phyloP scores from a whole-genome alignment of 2,888 invertebrate species.

The Tinea trinotella region DNA sequence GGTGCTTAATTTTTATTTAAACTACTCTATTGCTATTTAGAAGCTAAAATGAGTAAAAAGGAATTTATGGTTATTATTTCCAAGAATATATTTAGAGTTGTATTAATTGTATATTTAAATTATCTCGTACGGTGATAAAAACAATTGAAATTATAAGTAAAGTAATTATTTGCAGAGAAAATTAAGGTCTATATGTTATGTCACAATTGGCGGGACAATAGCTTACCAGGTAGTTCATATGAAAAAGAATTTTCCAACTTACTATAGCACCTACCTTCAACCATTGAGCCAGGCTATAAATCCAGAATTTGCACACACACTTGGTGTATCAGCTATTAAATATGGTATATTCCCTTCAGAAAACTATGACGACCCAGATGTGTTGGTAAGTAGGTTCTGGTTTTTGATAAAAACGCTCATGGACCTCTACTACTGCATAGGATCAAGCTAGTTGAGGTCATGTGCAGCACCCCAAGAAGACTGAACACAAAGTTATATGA shows the following conservation, averaged over 20 bases:
- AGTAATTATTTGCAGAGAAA: slow-evolving; percentile 69
- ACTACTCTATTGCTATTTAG: too few species aligned
- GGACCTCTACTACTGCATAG: neutral
- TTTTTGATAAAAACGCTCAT: neutral
- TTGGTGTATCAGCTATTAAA: slow-evolving; percentile 83
- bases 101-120: neutral
- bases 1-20: neutral
- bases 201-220: slow-evolving; percentile 76
- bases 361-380: slow-evolving; percentile 71
- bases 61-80: slow-evolving; percentile 4
- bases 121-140: neutral
- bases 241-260: slow-evolving; percentile 83
- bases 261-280: slow-evolving; percentile 81
- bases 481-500: too few species aligned
- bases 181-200: slow-evolving; percentile 75
- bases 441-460: too few species aligned
- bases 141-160: neutral
- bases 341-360: slow-evolving; percentile 80
- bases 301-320: slow-evolving; percentile 87
- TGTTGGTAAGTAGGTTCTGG: slow-evolving; percentile 68
- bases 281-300: slow-evolving; percentile 79
- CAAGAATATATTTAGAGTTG: neutral
- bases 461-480: too few species aligned
- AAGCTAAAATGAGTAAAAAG: slow-evolving; percentile 8
- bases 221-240: slow-evolving; percentile 78